Evolutionary conservation across 2,797 vertebrate species (phyloP), one percentile per base, ranked within the genome.

Genomic region (Ammospiza maritima): DNA sequence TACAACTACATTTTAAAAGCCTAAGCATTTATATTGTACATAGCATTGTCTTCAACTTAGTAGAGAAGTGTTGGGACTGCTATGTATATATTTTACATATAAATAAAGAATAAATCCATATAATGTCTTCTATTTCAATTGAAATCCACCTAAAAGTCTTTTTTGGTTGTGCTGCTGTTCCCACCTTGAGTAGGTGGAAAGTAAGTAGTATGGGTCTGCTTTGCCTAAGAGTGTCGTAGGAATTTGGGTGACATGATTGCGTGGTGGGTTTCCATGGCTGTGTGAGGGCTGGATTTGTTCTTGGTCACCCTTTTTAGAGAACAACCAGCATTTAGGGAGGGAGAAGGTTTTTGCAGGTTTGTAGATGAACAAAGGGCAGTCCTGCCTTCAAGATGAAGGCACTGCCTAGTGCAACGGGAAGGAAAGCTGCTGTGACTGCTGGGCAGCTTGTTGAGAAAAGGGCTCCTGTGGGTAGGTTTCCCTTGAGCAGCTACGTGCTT

Each of bases 231-330:
- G 6, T n/a, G 11, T 12, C 4, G 23, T 27, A 7, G 38, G 42
- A 26, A 8, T 25, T 47, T 13, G 26, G 16, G 19, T 38, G 1
- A 36, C 3, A 6, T 5, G 10, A 1, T 26, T 15, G 13, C 0
- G 1, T 9, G 21, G 13, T 71, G 27, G n/a, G 19, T 51, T 11
- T 36, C 2, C 1, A 0, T 6, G 21, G 12, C 25, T 40, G 1
- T 7, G 2, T 6, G 16, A 48, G 58, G 26, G 9, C 53, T 64
- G 25, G 16, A 4, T 48, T 64, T 32, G 8, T 53, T 53, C 57
- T 47, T 38, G 15, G 13, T 38, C 4, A 17, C 5, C 19, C 11
- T 45, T 62, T 50, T 19, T 11, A 17, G 40, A 29, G 17, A 60
- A 29, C 5, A 40, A 1, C 5, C 4, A 16, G 13, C 22, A 3